Conservation (phyloP, 1,140 invertebrate genomes). For the Drepana arcuata region DNA sequence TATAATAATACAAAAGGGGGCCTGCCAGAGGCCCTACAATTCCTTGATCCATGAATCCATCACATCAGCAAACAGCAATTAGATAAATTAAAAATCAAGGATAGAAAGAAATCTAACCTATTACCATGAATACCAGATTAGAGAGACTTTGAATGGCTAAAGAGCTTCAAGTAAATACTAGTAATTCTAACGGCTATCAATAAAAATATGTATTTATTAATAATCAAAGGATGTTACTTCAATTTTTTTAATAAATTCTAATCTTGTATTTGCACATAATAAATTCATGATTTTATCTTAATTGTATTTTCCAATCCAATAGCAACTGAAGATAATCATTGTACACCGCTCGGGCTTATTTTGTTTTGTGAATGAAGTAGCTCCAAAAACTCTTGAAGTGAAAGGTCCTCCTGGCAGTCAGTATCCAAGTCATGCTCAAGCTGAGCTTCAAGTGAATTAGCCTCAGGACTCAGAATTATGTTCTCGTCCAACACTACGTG, state of each 20-base stretch:
- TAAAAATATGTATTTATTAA: too few relatives aligned
- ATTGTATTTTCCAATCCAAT: conserved; percentile 10
- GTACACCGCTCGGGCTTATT: conserved; percentile 42
- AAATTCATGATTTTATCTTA: conserved; percentile 39
- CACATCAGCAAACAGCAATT: too few relatives aligned
- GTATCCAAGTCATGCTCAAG: conserved; percentile 64
- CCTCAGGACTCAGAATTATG: conserved; percentile 63
- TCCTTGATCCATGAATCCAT: too few relatives aligned
- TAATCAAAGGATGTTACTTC: too few relatives aligned
- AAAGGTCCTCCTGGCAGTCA: conserved; percentile 61
- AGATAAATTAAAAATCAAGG: too few relatives aligned
- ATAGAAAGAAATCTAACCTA: too few relatives aligned
- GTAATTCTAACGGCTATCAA: too few relatives aligned
- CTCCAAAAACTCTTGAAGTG: conserved; percentile 60
- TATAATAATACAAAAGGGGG: too few relatives aligned
- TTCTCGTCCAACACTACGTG: conserved; percentile 67
- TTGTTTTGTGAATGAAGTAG: conserved; percentile 61
- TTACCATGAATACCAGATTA: too few relatives aligned
- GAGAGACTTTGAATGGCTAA: too few relatives aligned
- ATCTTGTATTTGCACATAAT: conserved; percentile 54
- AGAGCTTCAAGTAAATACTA: too few relatives aligned
- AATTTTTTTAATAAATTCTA: conserved; percentile 36
- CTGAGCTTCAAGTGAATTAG: conserved; percentile 58
- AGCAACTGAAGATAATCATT: conserved; percentile 27
- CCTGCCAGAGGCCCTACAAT: too few relatives aligned